phyloP scores from a whole-genome alignment of 35 echinoderm and acorn worm species.

The Lytechinus pictus region DNA sequence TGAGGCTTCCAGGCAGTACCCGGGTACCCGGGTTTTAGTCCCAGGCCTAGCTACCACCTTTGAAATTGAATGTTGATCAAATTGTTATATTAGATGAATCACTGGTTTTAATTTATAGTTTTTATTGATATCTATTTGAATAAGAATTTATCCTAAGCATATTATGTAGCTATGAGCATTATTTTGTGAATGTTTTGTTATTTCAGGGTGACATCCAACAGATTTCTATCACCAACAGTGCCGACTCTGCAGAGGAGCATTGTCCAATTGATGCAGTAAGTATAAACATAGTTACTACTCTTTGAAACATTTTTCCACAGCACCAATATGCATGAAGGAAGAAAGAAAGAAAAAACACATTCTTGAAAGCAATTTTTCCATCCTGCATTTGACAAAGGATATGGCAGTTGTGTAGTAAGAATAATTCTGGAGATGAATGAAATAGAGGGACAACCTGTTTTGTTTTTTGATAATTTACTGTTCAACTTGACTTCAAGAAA shows the following conservation, averaged over 20 bases:
- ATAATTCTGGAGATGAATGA: background rate
- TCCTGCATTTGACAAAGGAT: no score
- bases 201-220: slow-evolving; percentile 60
- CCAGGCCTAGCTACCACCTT: no score
- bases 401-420: no score
- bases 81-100: no score
- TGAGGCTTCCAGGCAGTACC: no score
- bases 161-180: background rate
- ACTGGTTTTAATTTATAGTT: no score
- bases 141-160: background rate
- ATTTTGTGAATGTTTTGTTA: background rate
- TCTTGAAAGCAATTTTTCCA: no score
- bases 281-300: background rate
- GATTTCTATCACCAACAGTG: slow-evolving; percentile 50
- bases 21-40: no score
- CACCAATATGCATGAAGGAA: background rate
- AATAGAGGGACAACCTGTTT: background rate
- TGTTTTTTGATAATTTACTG: background rate
- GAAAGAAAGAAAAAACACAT: background rate
- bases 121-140: no score
- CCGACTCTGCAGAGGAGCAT: slow-evolving; percentile 46
- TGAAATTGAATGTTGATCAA: no score
- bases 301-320: background rate
- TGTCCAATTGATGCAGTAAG: slow-evolving; percentile 47
- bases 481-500: background rate